Evolutionary conservation across 2,797 vertebrate genomes (phyloP), one percentile per base, ranked within the genome.

Genomic region (Rhinella marina): DNA sequence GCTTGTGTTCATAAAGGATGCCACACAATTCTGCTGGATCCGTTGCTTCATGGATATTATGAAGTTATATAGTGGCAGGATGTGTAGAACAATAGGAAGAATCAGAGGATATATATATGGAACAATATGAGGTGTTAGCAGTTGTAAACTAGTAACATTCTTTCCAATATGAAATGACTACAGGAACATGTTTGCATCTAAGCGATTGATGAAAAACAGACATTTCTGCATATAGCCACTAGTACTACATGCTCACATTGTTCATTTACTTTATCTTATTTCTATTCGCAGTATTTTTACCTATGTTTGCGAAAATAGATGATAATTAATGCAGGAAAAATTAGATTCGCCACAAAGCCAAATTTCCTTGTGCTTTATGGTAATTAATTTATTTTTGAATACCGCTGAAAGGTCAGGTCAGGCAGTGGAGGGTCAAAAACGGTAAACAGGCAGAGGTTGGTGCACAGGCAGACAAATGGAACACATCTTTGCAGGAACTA

Each of bases 81-180:
- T 80, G 27, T 59, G 57, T 21, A 7, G 16, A 61, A 80, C 54
- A 80, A 32, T 80, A 59, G 77, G 54, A 29, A 57, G 57, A 57
- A 57, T 56, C 27, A 57, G 19, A 61, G 25, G 27, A 59, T 59
- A 80, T 29, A 59, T 32, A 59, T 80, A 80, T 61, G 16, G 54
- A 80, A 80, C 56, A 80, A 56, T 83, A 68, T 12, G 52, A 29
- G 19, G 48, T 54, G 32, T 48, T 62, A 66, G 59, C 7, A 64
- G 23, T 27, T 64, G 59, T 50, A 64, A 81, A 81, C 19, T 61
- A 11, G 27, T 61, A 81, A 81, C 59, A 81, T 81, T 81, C 57
- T 81, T 81, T 54, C 29, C 61, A n/a, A 52, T 16, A 23, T 50
- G 59, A 66, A 52, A 50, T 68, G 23, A 64, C 50, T 23, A 81